Base-by-base conservation (phyloP, 2,888 invertebrate species). In the Stenodema calcarata region DNA sequence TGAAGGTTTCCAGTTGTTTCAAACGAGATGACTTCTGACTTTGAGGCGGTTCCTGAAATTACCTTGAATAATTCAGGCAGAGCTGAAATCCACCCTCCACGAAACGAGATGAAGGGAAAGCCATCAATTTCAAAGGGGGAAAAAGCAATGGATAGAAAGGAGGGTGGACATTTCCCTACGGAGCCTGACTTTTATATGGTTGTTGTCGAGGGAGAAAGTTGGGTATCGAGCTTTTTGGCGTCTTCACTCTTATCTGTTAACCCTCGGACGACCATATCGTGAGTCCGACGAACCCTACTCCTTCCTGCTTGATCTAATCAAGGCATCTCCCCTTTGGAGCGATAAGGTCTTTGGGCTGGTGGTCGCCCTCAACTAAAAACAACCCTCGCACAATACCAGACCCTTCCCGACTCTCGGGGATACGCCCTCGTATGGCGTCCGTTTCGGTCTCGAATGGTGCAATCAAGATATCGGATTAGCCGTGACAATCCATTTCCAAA, bases 141-240 rank as follows among this genome's bases (percentile, higher is more conserved):
- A 30, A 54, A 80, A 27, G 14, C 12, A 3, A 28, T 2, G 54
- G 28, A 11, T 50, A 23, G 50, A 80, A 27, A 30, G 28, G 12
- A 47, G 54, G 23, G 50, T 44, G 80, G 50, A 54, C n/a, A 80
- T 80, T 80, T 80, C 80, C 80, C 80, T 50, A 27, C 44, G 80
- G 80, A 50, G 54, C 14, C 28, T 80, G 80, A 80, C 80, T 80
- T 80, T 80, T 47, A 54, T 54, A 80, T 28, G 50, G 80, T 23
- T 16, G 62, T 62, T 23, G 62, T 23, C 62, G 62, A 23, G 27
- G 62, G 62, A 62, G 62, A 62, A 62, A 62, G 27, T 23, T 62
- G 23, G 62, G n/a, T 18, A 62, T 62, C 62, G 62, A 23, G 27
- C 62, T 23, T 62, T n/a, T 62, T 62, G 62, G 23, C 62, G 62